Conservation (phyloP, 2,888 invertebrate genomes). For the Tetheella fluctuosa region DNA sequence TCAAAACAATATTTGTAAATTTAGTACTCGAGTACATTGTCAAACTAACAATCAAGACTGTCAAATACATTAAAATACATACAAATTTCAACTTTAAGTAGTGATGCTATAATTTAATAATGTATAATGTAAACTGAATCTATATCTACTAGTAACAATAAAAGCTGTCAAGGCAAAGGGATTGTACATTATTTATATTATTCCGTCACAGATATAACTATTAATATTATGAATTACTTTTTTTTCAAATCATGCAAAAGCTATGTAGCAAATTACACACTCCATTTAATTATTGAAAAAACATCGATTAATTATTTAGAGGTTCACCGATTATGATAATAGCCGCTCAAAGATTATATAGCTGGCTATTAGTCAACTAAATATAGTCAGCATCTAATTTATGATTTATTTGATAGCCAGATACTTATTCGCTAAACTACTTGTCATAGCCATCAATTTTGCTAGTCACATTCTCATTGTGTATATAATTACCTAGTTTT, state of each 20-base stretch:
- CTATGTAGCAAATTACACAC: constrained; percentile 49
- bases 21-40: too few species aligned
- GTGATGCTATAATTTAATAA: constrained; percentile 23
- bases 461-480: background rate
- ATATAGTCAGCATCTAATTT: background rate
- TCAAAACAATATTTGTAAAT: too few species aligned
- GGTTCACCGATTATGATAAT: constrained; percentile 2
- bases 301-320: constrained; percentile 33
- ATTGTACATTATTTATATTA: constrained; percentile 52
- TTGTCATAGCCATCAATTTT: background rate
- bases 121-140: constrained; percentile 24
- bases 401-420: background rate
- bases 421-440: background rate
- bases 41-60: background rate
- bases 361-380: background rate
- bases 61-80: constrained; percentile 8
- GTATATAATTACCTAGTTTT: background rate
- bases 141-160: constrained; percentile 38
- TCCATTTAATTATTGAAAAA: constrained; percentile 40
- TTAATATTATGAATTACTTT: constrained; percentile 24
- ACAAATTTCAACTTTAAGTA: background rate
- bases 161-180: constrained; percentile 64
- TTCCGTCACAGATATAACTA: constrained; percentile 37
- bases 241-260: constrained; percentile 50
- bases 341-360: background rate